Evolutionary conservation across 2,797 vertebrate species (phyloP).

Genomic region (Lycodopsis pacificus): DNA sequence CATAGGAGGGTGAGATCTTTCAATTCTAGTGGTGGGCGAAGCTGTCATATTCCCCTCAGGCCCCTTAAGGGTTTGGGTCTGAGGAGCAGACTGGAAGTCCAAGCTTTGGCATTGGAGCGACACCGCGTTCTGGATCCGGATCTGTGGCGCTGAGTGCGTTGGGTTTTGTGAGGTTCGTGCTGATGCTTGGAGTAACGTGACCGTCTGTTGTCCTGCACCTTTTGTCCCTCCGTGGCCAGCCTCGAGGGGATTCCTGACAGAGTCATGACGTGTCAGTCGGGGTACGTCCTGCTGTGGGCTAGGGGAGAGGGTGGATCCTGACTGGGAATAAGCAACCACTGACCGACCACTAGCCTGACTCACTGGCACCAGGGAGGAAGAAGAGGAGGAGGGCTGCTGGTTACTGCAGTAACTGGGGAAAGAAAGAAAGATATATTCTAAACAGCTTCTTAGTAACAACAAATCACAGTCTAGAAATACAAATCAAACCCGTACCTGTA

Average conservation of each 20-base stretch:
- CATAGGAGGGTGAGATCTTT: conserved; percentile 11
- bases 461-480: not conserved
- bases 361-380: conserved; percentile 70
- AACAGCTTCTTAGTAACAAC: conserved; percentile 1
- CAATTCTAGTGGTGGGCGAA: conserved; percentile 6
- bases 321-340: conserved; percentile 47
- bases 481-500: conserved; percentile 64
- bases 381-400: conserved; percentile 79
- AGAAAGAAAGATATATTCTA: not conserved
- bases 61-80: conserved; percentile 20
- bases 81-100: conserved; percentile 29
- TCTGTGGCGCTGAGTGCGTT: conserved; percentile 22
- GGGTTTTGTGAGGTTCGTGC: conserved; percentile 48
- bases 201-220: conserved; percentile 51
- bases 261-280: conserved; percentile 16
- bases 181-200: conserved; percentile 55
- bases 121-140: conserved; percentile 66
- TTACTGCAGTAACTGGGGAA: conserved; percentile 53
- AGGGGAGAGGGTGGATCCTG: conserved; percentile 49
- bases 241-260: conserved; percentile 37
- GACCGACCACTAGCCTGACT: conserved; percentile 54
- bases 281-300: conserved; percentile 43
- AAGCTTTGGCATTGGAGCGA: conserved; percentile 56
- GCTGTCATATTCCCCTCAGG: not conserved
- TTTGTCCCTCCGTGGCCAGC: conserved; percentile 30